These are phyloP conservation scores for Hypanus sabinus DNA, from an alignment of 2,113 vertebrate genomes.

Conservation along the genomic window DNA sequence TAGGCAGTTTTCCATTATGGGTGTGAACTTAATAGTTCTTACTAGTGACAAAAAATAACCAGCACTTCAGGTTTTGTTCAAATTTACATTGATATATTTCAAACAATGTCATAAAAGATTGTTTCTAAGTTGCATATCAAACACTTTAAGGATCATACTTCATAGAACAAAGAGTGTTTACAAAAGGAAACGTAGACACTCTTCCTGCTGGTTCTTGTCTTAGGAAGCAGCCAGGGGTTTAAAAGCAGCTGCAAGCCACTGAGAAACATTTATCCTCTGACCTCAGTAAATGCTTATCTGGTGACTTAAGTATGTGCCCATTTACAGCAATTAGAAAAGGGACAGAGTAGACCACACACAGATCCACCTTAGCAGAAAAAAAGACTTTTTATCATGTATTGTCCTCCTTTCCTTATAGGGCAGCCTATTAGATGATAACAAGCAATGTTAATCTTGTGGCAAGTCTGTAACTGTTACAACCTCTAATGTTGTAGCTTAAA, in stretches of 20 bases:
- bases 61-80: neutral
- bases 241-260: constrained; percentile 25
- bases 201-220: neutral
- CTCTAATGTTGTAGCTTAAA: neutral
- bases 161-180: neutral
- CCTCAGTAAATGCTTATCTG: constrained; percentile 21
- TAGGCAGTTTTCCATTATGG: neutral
- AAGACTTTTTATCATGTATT: neutral
- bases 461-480: neutral
- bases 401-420: neutral
- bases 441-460: neutral
- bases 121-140: neutral
- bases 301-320: constrained; percentile 23
- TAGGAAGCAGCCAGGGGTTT: constrained; percentile 3
- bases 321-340: constrained; percentile 23
- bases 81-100: neutral
- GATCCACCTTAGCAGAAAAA: neutral
- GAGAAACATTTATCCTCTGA: constrained; percentile 33
- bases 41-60: neutral
- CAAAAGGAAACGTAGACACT: neutral
- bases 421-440: neutral
- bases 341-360: neutral
- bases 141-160: neutral
- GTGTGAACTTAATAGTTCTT: neutral
- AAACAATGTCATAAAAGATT: neutral